These are phyloP conservation scores for Lydus trimaculatus DNA, from an alignment of 2,888 invertebrate species.

Conservation along the genomic window DNA sequence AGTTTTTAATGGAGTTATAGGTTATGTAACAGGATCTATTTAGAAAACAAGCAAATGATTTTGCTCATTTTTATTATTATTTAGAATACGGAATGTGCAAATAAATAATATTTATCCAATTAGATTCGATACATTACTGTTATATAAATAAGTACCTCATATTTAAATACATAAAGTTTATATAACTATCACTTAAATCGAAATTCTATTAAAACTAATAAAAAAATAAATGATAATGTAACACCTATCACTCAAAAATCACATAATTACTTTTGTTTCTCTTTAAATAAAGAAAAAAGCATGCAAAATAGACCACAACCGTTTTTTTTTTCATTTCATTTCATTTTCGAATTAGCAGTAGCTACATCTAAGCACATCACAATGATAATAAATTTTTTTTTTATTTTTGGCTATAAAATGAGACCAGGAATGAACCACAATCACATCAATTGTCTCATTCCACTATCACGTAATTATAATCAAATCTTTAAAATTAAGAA, in stretches of 20 bases:
- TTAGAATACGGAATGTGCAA: slow-evolving; percentile 28
- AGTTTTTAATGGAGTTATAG: no score
- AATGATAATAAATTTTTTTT: slow-evolving; percentile 14
- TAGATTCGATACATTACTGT: slow-evolving; percentile 10
- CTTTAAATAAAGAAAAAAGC: slow-evolving; percentile 27
- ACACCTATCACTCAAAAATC: not conserved
- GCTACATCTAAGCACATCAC: slow-evolving; percentile 33
- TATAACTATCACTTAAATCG: not conserved
- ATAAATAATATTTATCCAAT: slow-evolving; percentile 22
- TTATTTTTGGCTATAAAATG: slow-evolving; percentile 20
- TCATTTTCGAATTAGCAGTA: not conserved
- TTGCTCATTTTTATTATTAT: slow-evolving; percentile 27
- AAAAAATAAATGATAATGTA: not conserved
- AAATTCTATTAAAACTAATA: not conserved
- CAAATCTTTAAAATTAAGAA: no score
- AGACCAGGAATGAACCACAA: slow-evolving; percentile 18
- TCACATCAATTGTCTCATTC: not conserved
- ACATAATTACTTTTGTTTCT: slow-evolving; percentile 17
- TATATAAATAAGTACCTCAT: slow-evolving; percentile 18
- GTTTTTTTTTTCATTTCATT: not conserved
- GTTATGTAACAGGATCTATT: no score
- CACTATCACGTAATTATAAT: no score
- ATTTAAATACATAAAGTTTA: slow-evolving; percentile 12
- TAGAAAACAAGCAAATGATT: slow-evolving; percentile 1
- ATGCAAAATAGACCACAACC: slow-evolving; percentile 32